Percentiles rank a stretch among this genome's conserved stretches.
Conservation (phyloP, 2,113 vertebrate species). For the Micromys minutus region DNA sequence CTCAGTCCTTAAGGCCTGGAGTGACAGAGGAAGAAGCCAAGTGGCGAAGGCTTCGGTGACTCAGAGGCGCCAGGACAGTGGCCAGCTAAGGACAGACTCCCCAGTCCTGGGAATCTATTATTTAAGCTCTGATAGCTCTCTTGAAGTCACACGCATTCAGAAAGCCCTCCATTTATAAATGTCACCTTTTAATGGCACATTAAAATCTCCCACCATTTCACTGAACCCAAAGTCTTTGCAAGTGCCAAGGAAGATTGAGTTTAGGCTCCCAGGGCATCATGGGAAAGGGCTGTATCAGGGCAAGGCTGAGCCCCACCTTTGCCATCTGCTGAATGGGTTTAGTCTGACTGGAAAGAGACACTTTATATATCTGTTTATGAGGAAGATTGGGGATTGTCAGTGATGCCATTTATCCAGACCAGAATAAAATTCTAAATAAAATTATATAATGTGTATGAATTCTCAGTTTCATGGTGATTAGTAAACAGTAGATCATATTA, state of each 20-base stretch:
- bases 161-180: constrained; percentile 61
- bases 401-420: not conserved
- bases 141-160: constrained; percentile 59
- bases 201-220: not conserved
- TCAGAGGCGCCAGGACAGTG: constrained; percentile 17
- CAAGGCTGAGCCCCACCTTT: not conserved
- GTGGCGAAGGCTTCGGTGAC: not conserved
- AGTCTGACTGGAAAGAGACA: not conserved
- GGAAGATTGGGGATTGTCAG: not conserved
- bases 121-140: constrained; percentile 71
- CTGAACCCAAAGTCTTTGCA: not conserved
- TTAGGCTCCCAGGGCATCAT: not conserved
- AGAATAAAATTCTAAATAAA: not conserved
- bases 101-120: constrained; percentile 63
- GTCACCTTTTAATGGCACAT: constrained; percentile 67
- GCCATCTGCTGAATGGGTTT: not conserved
- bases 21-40: not conserved
- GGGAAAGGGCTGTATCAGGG: not conserved
- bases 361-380: not conserved
- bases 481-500: not conserved
- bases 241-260: not conserved
- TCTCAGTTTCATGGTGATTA: not conserved
- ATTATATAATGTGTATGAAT: not conserved
- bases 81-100: constrained; percentile 38
- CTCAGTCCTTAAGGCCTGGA: not conserved